Percentiles rank a stretch among this genome's conserved stretches.
These are phyloP conservation scores for Diarsia brunnea DNA, from an alignment of 2,888 invertebrate genomes.

Conservation along the genomic window DNA sequence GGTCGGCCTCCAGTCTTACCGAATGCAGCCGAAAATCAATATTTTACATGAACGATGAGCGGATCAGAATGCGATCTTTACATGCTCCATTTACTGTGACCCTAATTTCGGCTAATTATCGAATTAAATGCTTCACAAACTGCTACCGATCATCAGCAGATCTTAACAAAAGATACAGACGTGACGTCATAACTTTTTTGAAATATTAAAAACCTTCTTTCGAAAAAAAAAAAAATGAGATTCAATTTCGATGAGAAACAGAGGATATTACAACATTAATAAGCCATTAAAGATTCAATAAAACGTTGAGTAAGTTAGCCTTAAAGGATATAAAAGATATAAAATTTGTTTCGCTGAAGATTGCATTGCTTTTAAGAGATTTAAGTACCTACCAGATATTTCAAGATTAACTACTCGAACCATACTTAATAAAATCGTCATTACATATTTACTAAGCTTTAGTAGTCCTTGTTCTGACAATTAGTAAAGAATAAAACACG, in stretches of 20 bases:
- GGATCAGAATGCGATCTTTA: neutral
- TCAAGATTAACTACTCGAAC: neutral
- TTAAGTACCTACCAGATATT: constrained; percentile 1
- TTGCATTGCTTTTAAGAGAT: constrained; percentile 18
- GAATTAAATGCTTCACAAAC: neutral
- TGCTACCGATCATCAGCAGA: neutral
- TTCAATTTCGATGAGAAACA: constrained; percentile 22
- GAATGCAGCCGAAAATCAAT: too few species aligned
- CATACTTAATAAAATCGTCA: neutral
- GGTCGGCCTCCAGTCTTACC: too few species aligned
- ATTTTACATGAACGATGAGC: too few species aligned
- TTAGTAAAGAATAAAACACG: too few species aligned
- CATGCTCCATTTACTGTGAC: neutral
- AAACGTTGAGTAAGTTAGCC: constrained; percentile 27
- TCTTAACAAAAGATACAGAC: neutral
- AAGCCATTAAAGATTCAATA: constrained; percentile 29
- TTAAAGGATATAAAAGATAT: constrained; percentile 19
- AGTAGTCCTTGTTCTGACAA: too few species aligned
- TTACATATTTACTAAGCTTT: too few species aligned
- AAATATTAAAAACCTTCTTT: neutral
- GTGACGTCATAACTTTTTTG: constrained; percentile 15
- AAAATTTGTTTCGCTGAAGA: constrained; percentile 19
- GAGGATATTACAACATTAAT: constrained; percentile 48
- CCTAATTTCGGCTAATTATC: neutral
- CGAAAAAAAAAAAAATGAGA: constrained; percentile 23